Base-by-base conservation (phyloP, 2,888 invertebrate species). In the Celastrina argiolus region DNA sequence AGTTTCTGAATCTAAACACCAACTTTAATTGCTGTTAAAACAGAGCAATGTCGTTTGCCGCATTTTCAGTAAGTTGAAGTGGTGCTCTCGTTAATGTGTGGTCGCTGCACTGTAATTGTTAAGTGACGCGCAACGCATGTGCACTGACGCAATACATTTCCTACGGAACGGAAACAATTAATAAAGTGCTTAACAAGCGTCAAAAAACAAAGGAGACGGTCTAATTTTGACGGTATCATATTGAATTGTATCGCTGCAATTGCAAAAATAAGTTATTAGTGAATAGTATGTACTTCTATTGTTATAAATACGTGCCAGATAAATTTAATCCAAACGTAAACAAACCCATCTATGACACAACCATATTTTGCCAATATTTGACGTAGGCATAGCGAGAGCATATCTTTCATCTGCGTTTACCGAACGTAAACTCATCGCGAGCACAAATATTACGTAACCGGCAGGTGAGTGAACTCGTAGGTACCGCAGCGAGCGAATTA, bases 401-500 rank as follows among this genome's bases (percentile, higher is more conserved):
- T 22, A 26, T 51, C 51, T 51, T 12, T 51, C 51, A 51, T 51
- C 22, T 26, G 14, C 26, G 22, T 51, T n/a, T 51, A 51, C 12
- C 51, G 26, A 51, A 41, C 41, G n/a, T n/a, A 22, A 51, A 51
- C 51, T 51, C 45, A 45, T 45, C 34, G 18, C 61, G 36, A 39
- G 36, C 61, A 39, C 61, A 39, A 36, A 36, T 74, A 76, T 85
- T 84, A 78, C 81, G 84, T 80, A 84, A 85, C 77, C 22, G 22
- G 26, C 78, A 75, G 84, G 83, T 82, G 75, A 76, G 76, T 83
- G 84, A 84, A 84, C 84, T 74, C 75, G 45, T 63, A 69, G 58
- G 74, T 76, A 77, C 77, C 76, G 78, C 79, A 77, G 79, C 82
- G 83, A 81, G 82, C 83, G 79, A 83, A 83, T 79, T 82, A 77